Evolutionary conservation across 1,140 invertebrate genomes (phyloP), one percentile per base, ranked within the genome.

Genomic region (Rhysida immarginata): DNA sequence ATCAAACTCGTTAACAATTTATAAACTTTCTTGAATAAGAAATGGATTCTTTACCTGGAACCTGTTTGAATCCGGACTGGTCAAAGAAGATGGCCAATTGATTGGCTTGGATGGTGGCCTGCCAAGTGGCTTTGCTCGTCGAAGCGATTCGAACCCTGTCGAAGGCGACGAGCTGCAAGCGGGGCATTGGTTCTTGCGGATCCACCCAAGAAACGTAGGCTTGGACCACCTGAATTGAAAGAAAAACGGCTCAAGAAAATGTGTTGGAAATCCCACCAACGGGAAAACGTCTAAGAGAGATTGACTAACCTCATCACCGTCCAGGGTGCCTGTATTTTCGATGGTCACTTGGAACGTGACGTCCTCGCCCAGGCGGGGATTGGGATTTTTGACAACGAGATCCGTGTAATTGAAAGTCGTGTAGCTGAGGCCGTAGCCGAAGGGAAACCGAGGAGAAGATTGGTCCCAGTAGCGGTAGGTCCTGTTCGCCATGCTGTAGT

Each of bases 361-460:
- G 3, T 49, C 26, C 11, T 63, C 56, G 20, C 62, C 64, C 5
- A 62, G 58, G 29, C 55, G 23, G 14, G 68, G 56, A 18, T 50
- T 54, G 11, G 50, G 43, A 11, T 50, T 29, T 0, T 29, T 45
- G 1, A 64, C n/a, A 8, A 41, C 27, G 1, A 67, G 50, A n/a
- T 61, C 53, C 21, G 53, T 51, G 54, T 68, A 71, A 27, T 43
- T 27, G 56, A 71, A 71, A 5, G 41, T 63, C 11, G 65, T 62
- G 49, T 69, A 71, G 23, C 68, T 69, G 14, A 71, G 41, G 1
- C 69, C 68, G 50, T 66, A 71, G 1, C 69, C 69, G 57, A 69
- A 71, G 1, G 68, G 65, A 58, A 65, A 71, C 5, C 66, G 49
- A 0, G 66, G 64, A 1, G 59, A 50, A 20, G 61, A 64, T 1